Evolutionary conservation across 2,888 invertebrate species (phyloP), one percentile per base, ranked within the genome.

Genomic region (Leptura quadrifasciata): DNA sequence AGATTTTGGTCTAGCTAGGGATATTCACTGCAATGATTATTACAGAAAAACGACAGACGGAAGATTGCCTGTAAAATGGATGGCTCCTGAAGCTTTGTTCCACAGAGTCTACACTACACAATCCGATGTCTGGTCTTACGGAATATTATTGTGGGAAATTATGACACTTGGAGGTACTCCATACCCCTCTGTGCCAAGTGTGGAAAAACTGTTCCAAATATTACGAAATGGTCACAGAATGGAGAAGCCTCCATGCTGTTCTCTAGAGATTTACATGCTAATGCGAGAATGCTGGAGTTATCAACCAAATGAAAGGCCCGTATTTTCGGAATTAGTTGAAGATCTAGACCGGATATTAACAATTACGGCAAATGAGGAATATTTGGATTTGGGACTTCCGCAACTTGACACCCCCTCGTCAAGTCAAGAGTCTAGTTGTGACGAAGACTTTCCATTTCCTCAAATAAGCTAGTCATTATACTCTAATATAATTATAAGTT

Each of bases 211-310:
- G 82, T 98, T 97, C 90, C 95, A 96, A 86, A 93, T 97, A 79
- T 91, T 99, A 72, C 93, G 97, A 88, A 95, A 95, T 67, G 98
- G 98, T 0, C 95, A 97, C 87, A 92, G 98, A 80, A 98, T 98
- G 98, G 97, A 97, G 88, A 96, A 96, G 84, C 99, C 99, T 9
- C 94, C 96, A 0, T 96, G 97, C 88, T 98, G 98, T 89, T 96
- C 97, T 12, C 91, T 96, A 71, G 97, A 98, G 90, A 96, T 99
- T 93, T 97, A 98, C 90, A 94, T 95, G 92, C 91, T 99, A 79
- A 99, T 99, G 99, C 92, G 97, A 67, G 96, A 97, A 83, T 99
- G 99, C 88, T 99, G 99, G 99, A 95, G 96, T 82, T 97, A 97
- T 86, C 94, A 95, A 80, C 96, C 98, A 0, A 94, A 93, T 80